A percentile compares a stretch with the other conserved stretches of the same genome.
These are phyloP conservation scores for Lanius ludovicianus DNA, from an alignment of 2,113 vertebrate genomes.

Conservation along the genomic window DNA sequence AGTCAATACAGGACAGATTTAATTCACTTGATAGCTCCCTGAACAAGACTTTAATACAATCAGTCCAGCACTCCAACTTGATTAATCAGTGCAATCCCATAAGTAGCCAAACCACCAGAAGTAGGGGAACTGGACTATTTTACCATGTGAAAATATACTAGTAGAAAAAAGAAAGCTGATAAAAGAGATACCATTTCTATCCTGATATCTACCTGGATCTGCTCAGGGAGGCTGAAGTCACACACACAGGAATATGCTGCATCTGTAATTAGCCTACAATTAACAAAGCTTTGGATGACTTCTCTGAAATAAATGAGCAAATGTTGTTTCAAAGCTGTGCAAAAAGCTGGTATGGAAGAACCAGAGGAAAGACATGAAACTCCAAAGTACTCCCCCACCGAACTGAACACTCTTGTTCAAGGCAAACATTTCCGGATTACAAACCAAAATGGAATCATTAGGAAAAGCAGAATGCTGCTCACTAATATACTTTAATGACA, in stretches of 20 bases:
- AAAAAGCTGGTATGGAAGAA: background rate
- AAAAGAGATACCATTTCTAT: background rate
- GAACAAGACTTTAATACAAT: slow-evolving; percentile 10
- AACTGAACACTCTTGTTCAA: background rate
- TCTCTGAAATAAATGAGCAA: background rate
- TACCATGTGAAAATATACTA: background rate
- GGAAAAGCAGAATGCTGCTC: background rate
- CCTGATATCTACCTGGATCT: background rate
- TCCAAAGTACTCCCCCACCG: background rate
- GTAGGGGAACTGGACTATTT: background rate
- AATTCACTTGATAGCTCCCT: slow-evolving; percentile 9
- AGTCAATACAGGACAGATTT: slow-evolving; percentile 20
- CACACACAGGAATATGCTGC: background rate
- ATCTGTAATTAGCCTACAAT: background rate
- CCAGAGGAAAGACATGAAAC: background rate
- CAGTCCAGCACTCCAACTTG: background rate
- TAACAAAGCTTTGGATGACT: background rate
- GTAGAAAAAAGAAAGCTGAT: background rate
- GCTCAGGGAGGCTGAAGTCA: background rate
- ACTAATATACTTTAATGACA: background rate
- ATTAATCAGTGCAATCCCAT: background rate
- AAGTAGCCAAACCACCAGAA: background rate
- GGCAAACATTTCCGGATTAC: background rate
- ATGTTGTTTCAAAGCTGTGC: background rate
- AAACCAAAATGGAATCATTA: background rate